These are phyloP conservation scores for Tympanuchus pallidicinctus DNA, from an alignment of 2,113 vertebrate genomes.

Conservation along the genomic window DNA sequence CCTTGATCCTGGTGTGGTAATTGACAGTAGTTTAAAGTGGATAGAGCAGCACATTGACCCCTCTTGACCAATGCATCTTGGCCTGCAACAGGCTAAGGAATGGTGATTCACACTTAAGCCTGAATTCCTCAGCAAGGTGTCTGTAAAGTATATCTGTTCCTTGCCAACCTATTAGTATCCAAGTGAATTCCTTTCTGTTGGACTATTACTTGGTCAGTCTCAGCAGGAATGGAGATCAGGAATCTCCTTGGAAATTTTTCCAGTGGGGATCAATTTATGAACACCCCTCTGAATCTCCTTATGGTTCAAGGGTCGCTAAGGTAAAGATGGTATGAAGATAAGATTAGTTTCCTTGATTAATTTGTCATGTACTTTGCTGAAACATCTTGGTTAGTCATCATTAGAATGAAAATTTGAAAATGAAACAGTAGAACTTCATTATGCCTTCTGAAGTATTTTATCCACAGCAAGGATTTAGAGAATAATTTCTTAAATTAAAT, in stretches of 20 bases:
- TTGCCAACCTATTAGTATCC: not conserved
- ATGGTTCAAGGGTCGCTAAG: not conserved
- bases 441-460: not conserved
- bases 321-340: not conserved
- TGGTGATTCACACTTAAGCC: not conserved
- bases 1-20: not conserved
- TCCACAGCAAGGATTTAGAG: not conserved
- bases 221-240: not conserved
- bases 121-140: not conserved
- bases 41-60: not conserved
- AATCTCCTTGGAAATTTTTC: not conserved
- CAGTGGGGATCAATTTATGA: not conserved
- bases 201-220: not conserved
- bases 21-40: accelerated
- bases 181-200: not conserved
- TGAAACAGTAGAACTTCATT: not conserved
- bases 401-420: not conserved
- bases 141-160: not conserved
- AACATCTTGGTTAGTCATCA: not conserved
- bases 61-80: not conserved
- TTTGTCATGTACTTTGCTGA: not conserved
- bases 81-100: not conserved
- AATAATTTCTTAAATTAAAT: not conserved
- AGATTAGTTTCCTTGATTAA: not conserved
- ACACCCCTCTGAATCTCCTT: not conserved